Conservation (phyloP, 53 echinoderm and acorn worm genomes). For the Henricia sp. region DNA sequence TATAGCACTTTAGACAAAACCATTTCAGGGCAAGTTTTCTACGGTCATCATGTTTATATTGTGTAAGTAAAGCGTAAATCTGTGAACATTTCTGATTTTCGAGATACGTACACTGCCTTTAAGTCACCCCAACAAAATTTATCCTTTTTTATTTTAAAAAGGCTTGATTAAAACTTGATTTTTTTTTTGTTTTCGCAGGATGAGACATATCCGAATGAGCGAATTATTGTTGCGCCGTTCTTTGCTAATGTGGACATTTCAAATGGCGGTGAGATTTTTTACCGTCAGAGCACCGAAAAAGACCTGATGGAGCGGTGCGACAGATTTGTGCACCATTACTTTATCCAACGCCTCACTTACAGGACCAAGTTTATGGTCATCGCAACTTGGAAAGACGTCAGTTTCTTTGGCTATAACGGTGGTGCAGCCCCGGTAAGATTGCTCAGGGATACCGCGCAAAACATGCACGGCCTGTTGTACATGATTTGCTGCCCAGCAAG, state of each 20-base stretch:
- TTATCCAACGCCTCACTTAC: constrained; percentile 75
- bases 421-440: constrained; percentile 79
- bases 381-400: constrained; percentile 92
- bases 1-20: too few relatives aligned
- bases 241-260: constrained; percentile 92
- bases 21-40: too few relatives aligned
- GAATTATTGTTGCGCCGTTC: constrained; percentile 84
- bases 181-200: constrained; percentile 28
- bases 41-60: too few relatives aligned
- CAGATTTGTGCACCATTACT: constrained; percentile 69
- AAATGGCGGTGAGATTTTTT: constrained; percentile 84
- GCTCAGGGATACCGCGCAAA: too few relatives aligned
- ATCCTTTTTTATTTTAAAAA: too few relatives aligned
- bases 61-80: too few relatives aligned
- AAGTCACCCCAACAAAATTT: too few relatives aligned
- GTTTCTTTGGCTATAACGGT: constrained; percentile 86
- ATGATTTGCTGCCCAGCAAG: too few relatives aligned
- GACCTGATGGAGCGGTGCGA: constrained; percentile 79
- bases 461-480: too few relatives aligned
- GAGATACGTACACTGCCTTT: too few relatives aligned
- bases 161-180: too few relatives aligned
- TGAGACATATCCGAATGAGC: constrained; percentile 43
- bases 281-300: constrained; percentile 86
- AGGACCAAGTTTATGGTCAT: constrained; percentile 78
- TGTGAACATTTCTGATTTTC: too few relatives aligned